Evolutionary conservation across 1,140 invertebrate genomes (phyloP), one percentile per base, ranked within the genome.

Genomic region (Musca vetustissima): DNA sequence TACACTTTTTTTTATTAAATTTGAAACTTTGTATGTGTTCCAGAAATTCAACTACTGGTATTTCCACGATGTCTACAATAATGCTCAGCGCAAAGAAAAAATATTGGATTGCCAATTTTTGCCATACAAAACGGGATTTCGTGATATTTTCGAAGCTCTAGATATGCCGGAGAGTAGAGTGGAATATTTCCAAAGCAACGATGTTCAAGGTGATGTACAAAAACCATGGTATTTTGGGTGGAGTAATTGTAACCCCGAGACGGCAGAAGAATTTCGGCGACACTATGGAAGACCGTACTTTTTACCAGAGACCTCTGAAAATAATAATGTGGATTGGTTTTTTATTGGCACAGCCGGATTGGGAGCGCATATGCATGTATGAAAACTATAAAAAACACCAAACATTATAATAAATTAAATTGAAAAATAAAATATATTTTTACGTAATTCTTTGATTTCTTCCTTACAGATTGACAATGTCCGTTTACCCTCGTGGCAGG

Each of bases 291-390:
- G 89, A 32, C 96, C 96, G 0, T 95, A 97, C 77, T 98, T 98
- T 80, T 85, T 98, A 6, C 95, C 96, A 0, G 83, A 83, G 50
- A 88, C 88, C 1, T 90, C 95, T 0, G 94, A 97, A 81, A 92
- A 90, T 71, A 93, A 93, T 75, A 91, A 89, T 64, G 88, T 92
- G 0, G 95, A 96, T 83, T 98, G 96, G 96, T 94, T 98, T 72
- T 98, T 98, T 77, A 97, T 98, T 90, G 96, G 96, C 0, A 95
- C 92, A 36, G 89, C 92, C 1, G 95, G 96, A 47, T 89, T 94
- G 78, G 96, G 96, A 0, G 95, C 96, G 1, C 91, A 96, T 73
- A 92, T 98, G 90, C 96, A 98, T 83, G 94, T 97, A n/a, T n/a
- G n/a, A n/a, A n/a, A 84, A 48, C 17, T 65, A 59, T 28, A 8